phyloP scores from a whole-genome alignment of 2,888 invertebrate genomes.

The Thymelicus sylvestris region DNA sequence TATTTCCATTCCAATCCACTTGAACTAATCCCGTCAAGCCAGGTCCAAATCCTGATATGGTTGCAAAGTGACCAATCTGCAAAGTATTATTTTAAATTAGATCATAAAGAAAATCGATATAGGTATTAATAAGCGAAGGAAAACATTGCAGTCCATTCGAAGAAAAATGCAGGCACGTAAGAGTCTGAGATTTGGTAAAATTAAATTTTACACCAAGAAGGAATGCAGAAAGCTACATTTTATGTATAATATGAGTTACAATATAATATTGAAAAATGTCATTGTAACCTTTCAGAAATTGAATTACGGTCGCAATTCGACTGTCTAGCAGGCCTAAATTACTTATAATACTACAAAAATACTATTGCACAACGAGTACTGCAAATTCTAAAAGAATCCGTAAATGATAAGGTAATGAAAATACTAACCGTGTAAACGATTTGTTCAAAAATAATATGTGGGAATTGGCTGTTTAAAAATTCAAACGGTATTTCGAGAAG shows the following conservation, averaged over 20 bases:
- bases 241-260: no score
- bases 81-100: conserved; percentile 19
- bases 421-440: conserved; percentile 85
- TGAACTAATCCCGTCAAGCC: conserved; percentile 85
- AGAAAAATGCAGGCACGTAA: no score
- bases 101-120: neutral
- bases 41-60: conserved; percentile 62
- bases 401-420: conserved; percentile 5
- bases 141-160: no score
- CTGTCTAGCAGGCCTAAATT: no score
- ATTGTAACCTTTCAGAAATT: no score
- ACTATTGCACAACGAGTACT: no score
- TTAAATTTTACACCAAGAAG: no score
- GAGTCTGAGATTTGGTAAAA: no score
- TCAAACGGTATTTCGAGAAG: conserved; percentile 87
- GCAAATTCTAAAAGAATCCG: neutral
- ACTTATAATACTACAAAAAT: neutral
- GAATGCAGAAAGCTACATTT: no score
- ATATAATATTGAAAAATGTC: no score
- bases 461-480: conserved; percentile 86
- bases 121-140: no score
- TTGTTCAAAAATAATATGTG: conserved; percentile 86
- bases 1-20: conserved; percentile 89
- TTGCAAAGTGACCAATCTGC: conserved; percentile 88
- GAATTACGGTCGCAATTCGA: no score